A percentile compares a stretch with the other conserved stretches of the same genome.
These are phyloP conservation scores for Macrobrachium nipponense DNA, from an alignment of 1,140 invertebrate genomes.

Conservation along the genomic window DNA sequence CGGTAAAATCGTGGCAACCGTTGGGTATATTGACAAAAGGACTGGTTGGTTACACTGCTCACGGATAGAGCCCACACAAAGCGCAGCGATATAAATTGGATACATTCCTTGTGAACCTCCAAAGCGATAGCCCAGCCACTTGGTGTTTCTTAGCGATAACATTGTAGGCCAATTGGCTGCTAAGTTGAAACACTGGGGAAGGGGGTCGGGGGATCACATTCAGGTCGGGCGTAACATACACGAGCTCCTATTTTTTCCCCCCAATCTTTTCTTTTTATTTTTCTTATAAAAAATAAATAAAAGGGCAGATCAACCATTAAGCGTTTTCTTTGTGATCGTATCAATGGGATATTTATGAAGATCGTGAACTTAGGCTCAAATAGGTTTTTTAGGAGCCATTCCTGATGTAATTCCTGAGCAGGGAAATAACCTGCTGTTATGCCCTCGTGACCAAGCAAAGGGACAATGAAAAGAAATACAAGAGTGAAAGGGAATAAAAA, in stretches of 20 bases:
- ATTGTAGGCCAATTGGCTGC: constrained; percentile 39
- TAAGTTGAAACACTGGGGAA: constrained; percentile 4
- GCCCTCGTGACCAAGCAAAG: not conserved
- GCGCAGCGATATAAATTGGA: constrained; percentile 27
- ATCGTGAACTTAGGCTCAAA: not conserved
- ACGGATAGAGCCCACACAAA: constrained; percentile 21
- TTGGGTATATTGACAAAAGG: constrained; percentile 32
- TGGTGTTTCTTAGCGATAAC: constrained; percentile 33
- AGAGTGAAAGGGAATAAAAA: no score
- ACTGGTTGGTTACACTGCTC: constrained; percentile 29
- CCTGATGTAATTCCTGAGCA: not conserved
- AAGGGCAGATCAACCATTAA: no score
- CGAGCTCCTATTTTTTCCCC: no score
- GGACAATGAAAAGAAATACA: not conserved
- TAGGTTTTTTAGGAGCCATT: not conserved
- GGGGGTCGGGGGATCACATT: not conserved
- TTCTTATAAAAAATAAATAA: no score
- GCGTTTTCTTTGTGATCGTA: no score
- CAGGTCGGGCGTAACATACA: no score
- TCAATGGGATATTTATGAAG: not conserved
- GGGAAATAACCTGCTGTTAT: not conserved
- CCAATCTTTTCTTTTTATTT: no score
- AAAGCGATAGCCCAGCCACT: not conserved
- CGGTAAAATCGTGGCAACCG: not conserved
- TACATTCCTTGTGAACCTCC: constrained; percentile 7